Evolutionary conservation across 2,113 vertebrate genomes (phyloP).

Genomic region (Chauna torquata): DNA sequence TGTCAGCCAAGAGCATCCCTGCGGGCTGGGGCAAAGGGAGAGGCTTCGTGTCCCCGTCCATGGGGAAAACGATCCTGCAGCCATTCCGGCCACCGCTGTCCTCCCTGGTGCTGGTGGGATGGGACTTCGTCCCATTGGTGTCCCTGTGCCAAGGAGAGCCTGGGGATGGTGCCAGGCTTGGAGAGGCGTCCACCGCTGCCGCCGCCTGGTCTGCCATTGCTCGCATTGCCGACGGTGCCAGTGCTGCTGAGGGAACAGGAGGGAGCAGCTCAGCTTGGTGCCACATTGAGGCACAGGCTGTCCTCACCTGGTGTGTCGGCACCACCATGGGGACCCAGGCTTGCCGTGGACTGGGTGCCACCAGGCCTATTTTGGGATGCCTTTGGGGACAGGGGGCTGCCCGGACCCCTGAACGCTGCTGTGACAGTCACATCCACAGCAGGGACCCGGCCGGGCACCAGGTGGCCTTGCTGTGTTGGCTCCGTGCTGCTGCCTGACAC

Average conservation of each 20-base stretch:
- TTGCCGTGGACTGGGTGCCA: accelerated
- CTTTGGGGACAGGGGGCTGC: neutral
- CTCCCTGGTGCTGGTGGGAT: slow-evolving; percentile 31
- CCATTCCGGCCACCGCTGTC: slow-evolving; percentile 71
- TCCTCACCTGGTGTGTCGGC: neutral
- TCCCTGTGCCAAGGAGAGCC: neutral
- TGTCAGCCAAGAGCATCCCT: slow-evolving; percentile 72
- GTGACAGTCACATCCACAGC: no score
- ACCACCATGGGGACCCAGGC: accelerated
- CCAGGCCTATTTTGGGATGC: neutral
- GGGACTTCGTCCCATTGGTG: neutral
- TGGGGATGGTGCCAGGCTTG: neutral
- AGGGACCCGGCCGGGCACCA: no score
- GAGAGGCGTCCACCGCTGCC: neutral
- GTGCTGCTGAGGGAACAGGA: neutral
- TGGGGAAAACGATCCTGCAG: slow-evolving; percentile 73
- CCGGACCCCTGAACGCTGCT: no score
- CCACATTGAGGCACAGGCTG: accelerated
- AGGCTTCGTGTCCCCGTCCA: slow-evolving; percentile 5
- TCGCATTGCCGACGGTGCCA: slow-evolving; percentile 1
- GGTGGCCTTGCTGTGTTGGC: no score
- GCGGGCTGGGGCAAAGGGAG: slow-evolving; percentile 57
- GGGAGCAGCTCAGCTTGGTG: neutral
- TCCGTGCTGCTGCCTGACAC: no score
- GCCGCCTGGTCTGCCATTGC: slow-evolving; percentile 76